Evolutionary conservation across 2,113 vertebrate genomes (phyloP).

Genomic region (Rhinopomastus cyanomelas): DNA sequence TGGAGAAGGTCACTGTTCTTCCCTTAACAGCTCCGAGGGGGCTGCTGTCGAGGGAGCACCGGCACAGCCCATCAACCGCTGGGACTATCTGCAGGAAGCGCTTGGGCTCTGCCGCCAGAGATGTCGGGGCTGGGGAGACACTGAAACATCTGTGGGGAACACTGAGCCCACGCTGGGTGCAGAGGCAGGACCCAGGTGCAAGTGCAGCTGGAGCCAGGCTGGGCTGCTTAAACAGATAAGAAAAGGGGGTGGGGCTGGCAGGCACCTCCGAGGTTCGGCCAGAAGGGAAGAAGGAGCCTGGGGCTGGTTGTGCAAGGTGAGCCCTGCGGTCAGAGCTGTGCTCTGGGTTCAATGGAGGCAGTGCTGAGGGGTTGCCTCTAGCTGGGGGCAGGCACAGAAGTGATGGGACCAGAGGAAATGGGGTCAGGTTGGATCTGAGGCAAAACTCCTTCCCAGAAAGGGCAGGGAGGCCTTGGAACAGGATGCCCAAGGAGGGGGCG

Average conservation of each 20-base stretch:
- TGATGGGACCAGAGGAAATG: fast-evolving
- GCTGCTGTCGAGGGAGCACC: fast-evolving
- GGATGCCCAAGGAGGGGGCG: no score
- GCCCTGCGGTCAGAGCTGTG: fast-evolving
- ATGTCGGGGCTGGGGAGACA: background rate
- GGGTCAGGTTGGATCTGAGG: no score
- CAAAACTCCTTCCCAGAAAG: no score
- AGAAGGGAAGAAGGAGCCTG: background rate
- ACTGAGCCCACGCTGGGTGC: fast-evolving
- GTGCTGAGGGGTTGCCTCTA: no score
- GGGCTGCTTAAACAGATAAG: background rate
- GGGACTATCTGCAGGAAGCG: conserved; percentile 22
- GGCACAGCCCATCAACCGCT: fast-evolving
- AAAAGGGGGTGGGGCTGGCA: background rate
- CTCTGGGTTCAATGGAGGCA: fast-evolving
- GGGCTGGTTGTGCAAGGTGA: background rate
- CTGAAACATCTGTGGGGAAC: fast-evolving
- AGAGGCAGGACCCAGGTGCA: background rate
- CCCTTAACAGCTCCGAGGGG: background rate
- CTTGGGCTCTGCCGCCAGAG: background rate
- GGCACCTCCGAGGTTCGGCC: fast-evolving
- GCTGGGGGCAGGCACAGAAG: fast-evolving
- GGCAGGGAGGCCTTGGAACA: no score
- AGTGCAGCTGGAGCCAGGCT: background rate
- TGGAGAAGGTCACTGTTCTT: background rate